Conservation (phyloP, 1,140 invertebrate genomes). For the Neodiprion lecontei region DNA sequence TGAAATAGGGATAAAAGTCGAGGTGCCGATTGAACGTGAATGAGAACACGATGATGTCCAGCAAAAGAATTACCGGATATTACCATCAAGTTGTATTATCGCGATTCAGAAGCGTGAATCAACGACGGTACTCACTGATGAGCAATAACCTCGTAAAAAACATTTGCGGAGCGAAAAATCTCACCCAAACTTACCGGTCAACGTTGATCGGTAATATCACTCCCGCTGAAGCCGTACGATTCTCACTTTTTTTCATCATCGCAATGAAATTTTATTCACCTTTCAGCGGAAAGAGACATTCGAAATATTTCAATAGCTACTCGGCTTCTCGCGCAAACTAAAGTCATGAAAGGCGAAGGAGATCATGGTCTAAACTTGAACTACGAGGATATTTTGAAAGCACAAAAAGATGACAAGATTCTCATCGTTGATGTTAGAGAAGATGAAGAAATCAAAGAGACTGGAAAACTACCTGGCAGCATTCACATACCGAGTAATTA, state of each 20-base stretch:
- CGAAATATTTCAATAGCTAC: neutral
- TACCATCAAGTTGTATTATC: neutral
- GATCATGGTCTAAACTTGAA: slow-evolving; percentile 32
- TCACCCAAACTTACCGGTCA: neutral
- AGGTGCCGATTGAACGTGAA: too few relatives aligned
- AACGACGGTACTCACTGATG: neutral
- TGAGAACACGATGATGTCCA: neutral
- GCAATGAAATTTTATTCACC: too few relatives aligned
- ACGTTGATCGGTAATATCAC: neutral
- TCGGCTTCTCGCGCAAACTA: slow-evolving; percentile 14
- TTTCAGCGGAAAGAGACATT: too few relatives aligned
- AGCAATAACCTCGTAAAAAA: neutral
- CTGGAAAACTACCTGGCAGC: slow-evolving; percentile 71
- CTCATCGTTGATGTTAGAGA: slow-evolving; percentile 74
- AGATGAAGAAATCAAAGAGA: slow-evolving; percentile 68
- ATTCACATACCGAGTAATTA: slow-evolving; percentile 74
- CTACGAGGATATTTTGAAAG: slow-evolving; percentile 52
- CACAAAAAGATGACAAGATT: slow-evolving; percentile 47
- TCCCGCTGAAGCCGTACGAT: neutral
- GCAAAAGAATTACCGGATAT: neutral
- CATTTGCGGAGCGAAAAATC: neutral
- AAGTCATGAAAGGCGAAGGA: slow-evolving; percentile 26
- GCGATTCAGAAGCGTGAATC: neutral
- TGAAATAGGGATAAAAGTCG: too few relatives aligned
- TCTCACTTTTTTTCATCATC: too few relatives aligned